Percentiles rank a stretch among this genome's conserved stretches.
phyloP scores from a whole-genome alignment of 2,797 vertebrate genomes.

The Agapornis canus region DNA sequence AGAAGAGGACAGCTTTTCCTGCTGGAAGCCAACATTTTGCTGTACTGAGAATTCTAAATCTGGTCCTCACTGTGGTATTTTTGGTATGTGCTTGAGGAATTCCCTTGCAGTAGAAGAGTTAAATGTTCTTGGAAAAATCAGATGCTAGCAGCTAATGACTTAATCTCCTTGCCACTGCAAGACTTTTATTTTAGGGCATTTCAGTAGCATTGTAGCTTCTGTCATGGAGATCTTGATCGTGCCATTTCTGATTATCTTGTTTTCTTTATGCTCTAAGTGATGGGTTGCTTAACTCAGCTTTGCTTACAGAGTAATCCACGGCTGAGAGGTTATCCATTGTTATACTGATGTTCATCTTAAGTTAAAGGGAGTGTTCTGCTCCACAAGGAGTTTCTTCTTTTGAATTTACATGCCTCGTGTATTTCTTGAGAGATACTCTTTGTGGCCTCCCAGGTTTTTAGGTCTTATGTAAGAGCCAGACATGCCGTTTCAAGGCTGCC shows the following conservation, averaged over 20 bases:
- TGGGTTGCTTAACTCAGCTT: background rate
- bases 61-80: background rate
- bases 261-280: background rate
- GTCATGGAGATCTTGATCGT: background rate
- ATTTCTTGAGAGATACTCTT: background rate
- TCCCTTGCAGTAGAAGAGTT: conserved; percentile 25
- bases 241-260: background rate
- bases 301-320: background rate
- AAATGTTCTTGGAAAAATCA: conserved; percentile 15
- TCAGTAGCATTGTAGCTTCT: background rate
- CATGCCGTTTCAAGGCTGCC: background rate
- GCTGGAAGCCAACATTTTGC: background rate
- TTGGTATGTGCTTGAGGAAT: conserved; percentile 5
- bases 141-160: background rate
- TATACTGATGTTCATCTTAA: background rate
- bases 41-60: background rate
- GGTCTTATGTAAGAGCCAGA: background rate
- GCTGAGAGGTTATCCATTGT: background rate
- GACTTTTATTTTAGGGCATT: background rate
- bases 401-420: background rate
- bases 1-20: background rate
- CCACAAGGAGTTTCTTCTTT: background rate
- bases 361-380: background rate
- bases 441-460: background rate
- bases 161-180: background rate